Base-by-base conservation (phyloP, 1,140 invertebrate genomes). In the Calliopsis andreniformis region DNA sequence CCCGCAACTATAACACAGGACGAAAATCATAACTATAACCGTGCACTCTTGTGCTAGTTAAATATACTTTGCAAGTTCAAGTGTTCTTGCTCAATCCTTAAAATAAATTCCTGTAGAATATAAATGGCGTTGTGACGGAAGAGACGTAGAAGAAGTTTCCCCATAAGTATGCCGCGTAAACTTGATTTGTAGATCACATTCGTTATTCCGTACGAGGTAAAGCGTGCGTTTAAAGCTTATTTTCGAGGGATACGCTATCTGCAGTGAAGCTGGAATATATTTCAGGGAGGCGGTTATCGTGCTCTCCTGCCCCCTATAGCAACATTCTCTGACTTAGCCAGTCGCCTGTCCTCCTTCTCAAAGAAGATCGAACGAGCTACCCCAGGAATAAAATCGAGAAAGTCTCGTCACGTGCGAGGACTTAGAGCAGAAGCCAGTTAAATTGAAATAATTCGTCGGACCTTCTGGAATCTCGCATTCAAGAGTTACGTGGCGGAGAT, bases 361-460 rank as follows among this genome's bases (percentile, higher is more conserved):
- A 25, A 10, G 16, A 63, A 47, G 43, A 63, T 63, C 25, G 16
- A 47, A 63, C 43, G 28, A 55, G 14, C 23, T 20, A 1, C 18
- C 8, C 16, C 10, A 5, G 35, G 39, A 45, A n/a, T 20, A 32
- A n/a, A 7, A 32, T 66, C n/a, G 14, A 23, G 12, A 35, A 35
- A 66, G 45, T 66, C 45, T 10, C n/a, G 45, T 66, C 62, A 66
- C 45, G 62, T 66, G 35, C 3, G 4, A 23, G 16, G 47, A 45
- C 43, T 35, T 66, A 51, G 28, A 30, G 6, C 12, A 66, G 42
- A 51, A 66, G 28, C 30, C 62, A 35, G 62, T 66, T 51, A 51
- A 51, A 66, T 35, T 30, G 45, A 66, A 66, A 66, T 66, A 66
- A 66, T 63, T 63, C 23, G 25, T 32, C 18, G 8, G 3, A 32